These are phyloP conservation scores for Anisognathus igniventris DNA, from an alignment of 2,797 vertebrate species.

Conservation along the genomic window DNA sequence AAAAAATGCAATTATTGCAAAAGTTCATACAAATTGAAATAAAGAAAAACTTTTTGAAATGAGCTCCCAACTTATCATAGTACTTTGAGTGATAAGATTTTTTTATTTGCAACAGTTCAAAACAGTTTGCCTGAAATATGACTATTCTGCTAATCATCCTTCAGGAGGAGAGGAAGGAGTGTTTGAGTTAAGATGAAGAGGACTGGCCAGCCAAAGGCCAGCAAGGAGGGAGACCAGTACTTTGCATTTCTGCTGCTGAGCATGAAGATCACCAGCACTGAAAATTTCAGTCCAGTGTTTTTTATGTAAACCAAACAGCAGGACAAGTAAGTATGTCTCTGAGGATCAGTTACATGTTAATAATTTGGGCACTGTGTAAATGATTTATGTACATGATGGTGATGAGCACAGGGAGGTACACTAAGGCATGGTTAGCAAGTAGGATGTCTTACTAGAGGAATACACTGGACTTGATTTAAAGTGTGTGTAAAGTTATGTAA, in stretches of 20 bases:
- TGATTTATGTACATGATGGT: not conserved
- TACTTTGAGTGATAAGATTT: not conserved
- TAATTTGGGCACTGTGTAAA: not conserved
- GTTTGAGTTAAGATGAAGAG: not conserved
- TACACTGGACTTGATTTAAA: not conserved
- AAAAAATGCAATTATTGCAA: not conserved
- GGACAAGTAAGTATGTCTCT: not conserved
- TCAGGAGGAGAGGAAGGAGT: not conserved
- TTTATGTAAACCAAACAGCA: not conserved
- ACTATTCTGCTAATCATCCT: not conserved
- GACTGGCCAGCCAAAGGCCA: not conserved
- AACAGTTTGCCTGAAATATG: not conserved
- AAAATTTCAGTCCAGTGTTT: not conserved
- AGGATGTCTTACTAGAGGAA: not conserved
- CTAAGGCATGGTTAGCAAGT: not conserved
- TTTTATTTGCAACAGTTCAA: not conserved
- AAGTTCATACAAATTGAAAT: not conserved
- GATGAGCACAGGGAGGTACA: not conserved
- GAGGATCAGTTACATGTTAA: not conserved
- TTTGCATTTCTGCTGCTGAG: not conserved
- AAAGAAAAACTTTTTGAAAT: not conserved
- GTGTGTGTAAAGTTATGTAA: not conserved
- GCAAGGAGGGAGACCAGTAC: not conserved
- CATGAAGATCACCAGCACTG: not conserved
- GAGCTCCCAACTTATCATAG: not conserved